Evolutionary conservation across 1,140 invertebrate species (phyloP).

Genomic region (Hermatobates lingyangjiaoensis): DNA sequence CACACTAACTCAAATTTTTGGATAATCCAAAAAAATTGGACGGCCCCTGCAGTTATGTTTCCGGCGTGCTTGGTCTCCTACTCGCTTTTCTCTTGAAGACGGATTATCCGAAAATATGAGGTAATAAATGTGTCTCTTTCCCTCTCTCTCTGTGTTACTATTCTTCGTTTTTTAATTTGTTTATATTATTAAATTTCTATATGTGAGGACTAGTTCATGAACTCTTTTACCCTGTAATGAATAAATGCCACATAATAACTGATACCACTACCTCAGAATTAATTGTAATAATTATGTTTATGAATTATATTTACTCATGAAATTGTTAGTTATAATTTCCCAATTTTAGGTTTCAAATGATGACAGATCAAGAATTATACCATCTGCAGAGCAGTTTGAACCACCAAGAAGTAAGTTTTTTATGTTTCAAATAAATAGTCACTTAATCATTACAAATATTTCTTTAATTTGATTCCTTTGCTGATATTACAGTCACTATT

Average conservation of each 20-base stretch:
- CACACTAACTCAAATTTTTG: too few species aligned
- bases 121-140: neutral
- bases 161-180: too few species aligned
- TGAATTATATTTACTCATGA: slow-evolving; percentile 8
- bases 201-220: neutral
- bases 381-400: slow-evolving; percentile 62
- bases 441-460: too few species aligned
- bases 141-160: too few species aligned
- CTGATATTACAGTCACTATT: neutral
- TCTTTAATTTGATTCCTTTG: neutral
- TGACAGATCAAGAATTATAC: slow-evolving; percentile 53
- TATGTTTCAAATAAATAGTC: neutral
- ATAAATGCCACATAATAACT: too few species aligned
- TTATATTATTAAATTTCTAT: too few species aligned
- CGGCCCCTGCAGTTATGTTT: too few species aligned
- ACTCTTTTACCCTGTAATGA: neutral
- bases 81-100: too few species aligned
- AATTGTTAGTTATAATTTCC: slow-evolving; percentile 11
- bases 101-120: too few species aligned
- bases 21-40: too few species aligned
- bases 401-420: slow-evolving; percentile 43
- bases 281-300: neutral
- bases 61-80: too few species aligned
- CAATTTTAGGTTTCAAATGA: slow-evolving; percentile 37
- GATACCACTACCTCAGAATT: neutral